Evolutionary conservation across 2,888 invertebrate species (phyloP).

Genomic region (Aporophyla lueneburgensis): DNA sequence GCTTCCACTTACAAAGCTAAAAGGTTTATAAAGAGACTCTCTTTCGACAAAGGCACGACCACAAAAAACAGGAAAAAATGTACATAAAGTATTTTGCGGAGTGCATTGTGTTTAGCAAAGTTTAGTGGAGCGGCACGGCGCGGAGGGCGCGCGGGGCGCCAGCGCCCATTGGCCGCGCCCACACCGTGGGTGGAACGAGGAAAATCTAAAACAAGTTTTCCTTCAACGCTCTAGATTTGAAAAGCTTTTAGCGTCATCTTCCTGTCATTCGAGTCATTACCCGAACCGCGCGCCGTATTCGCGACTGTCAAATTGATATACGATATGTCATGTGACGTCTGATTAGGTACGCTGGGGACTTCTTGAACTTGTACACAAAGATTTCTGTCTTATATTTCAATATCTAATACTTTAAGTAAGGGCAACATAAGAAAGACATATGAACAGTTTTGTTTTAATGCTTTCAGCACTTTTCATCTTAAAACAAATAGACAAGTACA

Average conservation of each 20-base stretch:
- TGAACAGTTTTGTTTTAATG: background rate
- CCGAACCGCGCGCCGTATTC: constrained; percentile 73
- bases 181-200: constrained; percentile 84
- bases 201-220: constrained; percentile 84
- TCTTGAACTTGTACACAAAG: constrained; percentile 63
- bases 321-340: constrained; percentile 78
- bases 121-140: constrained; percentile 73
- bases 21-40: constrained; percentile 47
- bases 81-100: constrained; percentile 62
- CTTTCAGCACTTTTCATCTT: background rate
- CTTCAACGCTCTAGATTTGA: constrained; percentile 78
- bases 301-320: constrained; percentile 72
- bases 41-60: constrained; percentile 33
- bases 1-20: constrained; percentile 26
- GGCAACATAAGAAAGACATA: background rate
- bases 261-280: constrained; percentile 82
- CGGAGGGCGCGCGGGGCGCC: constrained; percentile 72
- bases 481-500: background rate
- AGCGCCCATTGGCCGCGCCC: constrained; percentile 89
- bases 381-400: constrained; percentile 9
- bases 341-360: constrained; percentile 76
- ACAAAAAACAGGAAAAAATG: constrained; percentile 55
- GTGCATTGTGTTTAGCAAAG: constrained; percentile 75
- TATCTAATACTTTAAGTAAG: background rate
- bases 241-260: constrained; percentile 88